A percentile compares a stretch with the other conserved stretches of the same genome.
Evolutionary conservation across 2,797 vertebrate genomes (phyloP).

Genomic region (Rhynchonycteris naso): DNA sequence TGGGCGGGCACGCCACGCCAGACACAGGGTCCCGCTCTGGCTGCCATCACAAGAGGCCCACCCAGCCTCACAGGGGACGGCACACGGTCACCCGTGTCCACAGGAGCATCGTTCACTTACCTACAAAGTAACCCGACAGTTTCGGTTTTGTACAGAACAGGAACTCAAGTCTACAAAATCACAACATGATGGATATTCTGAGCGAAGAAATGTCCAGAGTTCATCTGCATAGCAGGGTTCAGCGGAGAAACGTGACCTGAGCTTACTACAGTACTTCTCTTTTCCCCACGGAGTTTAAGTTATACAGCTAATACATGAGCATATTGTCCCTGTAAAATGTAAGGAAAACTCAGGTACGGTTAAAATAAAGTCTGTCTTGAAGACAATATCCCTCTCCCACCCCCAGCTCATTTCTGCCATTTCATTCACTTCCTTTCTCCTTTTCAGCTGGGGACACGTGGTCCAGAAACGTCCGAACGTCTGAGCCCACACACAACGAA

Average conservation of each 20-base stretch:
- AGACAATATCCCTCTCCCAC: background rate
- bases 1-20: background rate
- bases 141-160: background rate
- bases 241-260: background rate
- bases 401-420: background rate
- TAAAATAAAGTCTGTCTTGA: background rate
- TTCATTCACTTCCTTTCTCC: background rate
- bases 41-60: background rate
- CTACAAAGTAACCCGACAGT: background rate
- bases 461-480: constrained; percentile 26
- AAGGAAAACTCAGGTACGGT: background rate
- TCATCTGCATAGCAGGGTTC: background rate
- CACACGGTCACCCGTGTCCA: background rate
- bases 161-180: constrained; percentile 2
- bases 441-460: background rate
- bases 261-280: background rate
- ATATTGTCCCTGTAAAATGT: constrained; percentile 28
- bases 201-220: background rate
- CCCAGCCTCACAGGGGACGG: background rate
- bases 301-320: constrained; percentile 39
- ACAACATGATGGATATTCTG: background rate
- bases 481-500: background rate
- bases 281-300: constrained; percentile 34
- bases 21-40: background rate
- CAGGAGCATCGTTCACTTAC: background rate